A percentile compares a stretch with the other conserved stretches of the same genome.
phyloP scores from a whole-genome alignment of 37 sponge, comb jelly and placozoan genomes.

The Halichondria panicea region DNA sequence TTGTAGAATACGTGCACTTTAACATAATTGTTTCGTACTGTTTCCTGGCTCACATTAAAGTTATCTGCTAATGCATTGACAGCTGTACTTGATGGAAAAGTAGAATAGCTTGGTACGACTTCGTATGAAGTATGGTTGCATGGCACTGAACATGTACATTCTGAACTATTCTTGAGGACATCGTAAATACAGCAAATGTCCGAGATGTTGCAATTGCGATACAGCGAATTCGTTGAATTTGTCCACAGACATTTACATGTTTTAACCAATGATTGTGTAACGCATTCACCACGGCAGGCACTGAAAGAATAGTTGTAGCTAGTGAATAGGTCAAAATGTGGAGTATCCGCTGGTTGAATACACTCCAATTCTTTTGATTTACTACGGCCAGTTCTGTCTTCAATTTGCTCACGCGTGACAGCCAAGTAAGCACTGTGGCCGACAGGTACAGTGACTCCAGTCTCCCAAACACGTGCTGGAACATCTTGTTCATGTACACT shows the following conservation, averaged over 20 bases:
- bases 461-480: constrained; percentile 7
- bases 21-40: background rate
- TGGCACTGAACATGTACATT: background rate
- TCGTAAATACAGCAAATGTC: constrained; percentile 7
- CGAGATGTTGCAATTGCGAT: background rate
- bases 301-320: constrained; percentile 2
- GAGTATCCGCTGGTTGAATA: too few species aligned
- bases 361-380: background rate
- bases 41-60: background rate
- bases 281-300: constrained; percentile 16
- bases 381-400: background rate
- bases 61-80: background rate
- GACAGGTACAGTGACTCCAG: constrained; percentile 8
- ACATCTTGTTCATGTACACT: constrained; percentile 8
- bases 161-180: too few species aligned
- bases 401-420: background rate
- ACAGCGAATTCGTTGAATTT: background rate
- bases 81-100: background rate
- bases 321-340: constrained; percentile 2
- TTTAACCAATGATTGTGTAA: background rate
- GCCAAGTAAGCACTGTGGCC: background rate
- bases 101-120: background rate
- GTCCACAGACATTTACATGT: background rate
- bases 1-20: constrained; percentile 1
- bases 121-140: background rate